phyloP scores from a whole-genome alignment of 2,113 vertebrate species.

The Alligator sinensis region DNA sequence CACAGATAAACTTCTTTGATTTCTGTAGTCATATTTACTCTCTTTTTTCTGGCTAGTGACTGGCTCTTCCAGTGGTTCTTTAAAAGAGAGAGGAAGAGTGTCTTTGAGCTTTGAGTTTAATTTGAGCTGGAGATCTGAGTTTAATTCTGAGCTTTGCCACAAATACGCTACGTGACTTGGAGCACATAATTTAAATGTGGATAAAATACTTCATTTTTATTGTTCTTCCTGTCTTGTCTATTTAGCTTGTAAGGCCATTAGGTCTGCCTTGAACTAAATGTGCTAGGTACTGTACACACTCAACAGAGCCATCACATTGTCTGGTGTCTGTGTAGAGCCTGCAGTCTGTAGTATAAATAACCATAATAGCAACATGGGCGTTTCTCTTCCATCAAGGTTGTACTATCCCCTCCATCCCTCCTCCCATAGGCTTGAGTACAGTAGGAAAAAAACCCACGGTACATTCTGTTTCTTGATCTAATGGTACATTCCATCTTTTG shows the following conservation, averaged over 20 bases:
- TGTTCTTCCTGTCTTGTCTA: too few relatives aligned
- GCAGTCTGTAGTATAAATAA: background rate
- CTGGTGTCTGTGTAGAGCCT: background rate
- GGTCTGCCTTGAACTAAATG: background rate
- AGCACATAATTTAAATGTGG: too few relatives aligned
- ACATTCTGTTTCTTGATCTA: background rate
- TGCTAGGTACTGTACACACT: background rate
- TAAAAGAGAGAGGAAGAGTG: background rate
- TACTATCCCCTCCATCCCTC: too few relatives aligned
- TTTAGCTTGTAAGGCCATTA: background rate
- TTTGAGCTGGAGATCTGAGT: background rate
- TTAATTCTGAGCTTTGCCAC: background rate
- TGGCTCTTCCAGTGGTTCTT: background rate
- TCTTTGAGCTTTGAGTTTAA: background rate
- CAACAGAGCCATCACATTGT: background rate
- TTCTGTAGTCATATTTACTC: too few relatives aligned
- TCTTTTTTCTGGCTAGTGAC: background rate
- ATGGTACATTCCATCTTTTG: slow-evolving; percentile 47
- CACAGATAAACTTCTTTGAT: too few relatives aligned
- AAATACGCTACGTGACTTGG: background rate
- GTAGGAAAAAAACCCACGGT: background rate
- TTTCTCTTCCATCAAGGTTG: too few relatives aligned
- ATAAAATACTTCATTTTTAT: too few relatives aligned
- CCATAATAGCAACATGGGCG: accelerated
- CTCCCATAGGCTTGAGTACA: background rate